Conservation (phyloP, 1,140 invertebrate species). For the Varroa destructor region DNA sequence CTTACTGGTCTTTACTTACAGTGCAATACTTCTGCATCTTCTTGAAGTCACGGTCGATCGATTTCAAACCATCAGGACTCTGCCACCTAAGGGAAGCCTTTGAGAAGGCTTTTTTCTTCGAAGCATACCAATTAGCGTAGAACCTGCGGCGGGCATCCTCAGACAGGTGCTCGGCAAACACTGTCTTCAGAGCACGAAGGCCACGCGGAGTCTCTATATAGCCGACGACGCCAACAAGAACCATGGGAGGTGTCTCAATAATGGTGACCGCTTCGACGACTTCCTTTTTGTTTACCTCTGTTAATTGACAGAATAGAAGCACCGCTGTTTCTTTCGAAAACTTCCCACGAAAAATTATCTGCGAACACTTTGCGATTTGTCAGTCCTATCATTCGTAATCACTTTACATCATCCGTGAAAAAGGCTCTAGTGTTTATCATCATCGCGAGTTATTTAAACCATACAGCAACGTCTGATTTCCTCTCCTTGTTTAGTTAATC, state of each 20-base stretch:
- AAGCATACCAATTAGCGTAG: conserved; percentile 99
- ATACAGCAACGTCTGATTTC: too few relatives aligned
- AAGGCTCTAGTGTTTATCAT: conserved; percentile 18
- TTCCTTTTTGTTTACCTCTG: conserved; percentile 99
- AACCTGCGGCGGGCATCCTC: conserved; percentile 95
- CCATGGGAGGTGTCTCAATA: conserved; percentile 94
- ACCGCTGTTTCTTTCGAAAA: background rate
- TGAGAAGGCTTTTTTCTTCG: conserved; percentile 99
- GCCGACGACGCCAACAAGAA: conserved; percentile 90
- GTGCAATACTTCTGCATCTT: conserved; percentile 98
- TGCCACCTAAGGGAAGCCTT: conserved; percentile 98
- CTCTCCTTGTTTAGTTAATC: too few relatives aligned
- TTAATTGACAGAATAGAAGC: conserved; percentile 36
- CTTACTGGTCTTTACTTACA: conserved; percentile 26
- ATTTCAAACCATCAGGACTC: conserved; percentile 85
- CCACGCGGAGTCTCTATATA: conserved; percentile 98
- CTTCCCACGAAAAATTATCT: background rate
- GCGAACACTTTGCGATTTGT: background rate
- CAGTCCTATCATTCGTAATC: conserved; percentile 28
- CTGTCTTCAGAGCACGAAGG: conserved; percentile 76
- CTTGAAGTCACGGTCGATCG: conserved; percentile 87
- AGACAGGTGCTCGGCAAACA: conserved; percentile 96
- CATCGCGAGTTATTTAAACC: background rate
- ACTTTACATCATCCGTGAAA: conserved; percentile 6
- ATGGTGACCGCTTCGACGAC: conserved; percentile 98